These are phyloP conservation scores for Conopomorpha cramerella DNA, from an alignment of 1,140 invertebrate genomes.

Conservation along the genomic window DNA sequence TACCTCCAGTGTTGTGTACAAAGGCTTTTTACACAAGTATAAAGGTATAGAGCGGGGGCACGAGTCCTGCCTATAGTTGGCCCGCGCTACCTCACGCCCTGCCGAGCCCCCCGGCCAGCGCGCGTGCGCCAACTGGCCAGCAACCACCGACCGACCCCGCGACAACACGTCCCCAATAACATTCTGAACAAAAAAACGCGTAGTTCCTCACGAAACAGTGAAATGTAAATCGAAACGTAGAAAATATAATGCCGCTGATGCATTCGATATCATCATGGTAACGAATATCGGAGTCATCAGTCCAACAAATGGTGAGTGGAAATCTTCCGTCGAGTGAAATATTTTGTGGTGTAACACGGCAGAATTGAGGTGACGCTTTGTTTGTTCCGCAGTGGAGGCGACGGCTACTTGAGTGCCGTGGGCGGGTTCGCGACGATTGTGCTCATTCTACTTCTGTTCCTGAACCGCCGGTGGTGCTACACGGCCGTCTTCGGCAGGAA, in stretches of 20 bases:
- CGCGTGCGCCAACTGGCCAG: slow-evolving; percentile 43
- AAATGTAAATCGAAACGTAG: too few species aligned
- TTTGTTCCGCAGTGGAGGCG: slow-evolving; percentile 38
- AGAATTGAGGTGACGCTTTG: slow-evolving; percentile 6
- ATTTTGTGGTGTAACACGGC: slow-evolving; percentile 2
- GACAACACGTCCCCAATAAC: slow-evolving; percentile 34
- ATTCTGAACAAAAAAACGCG: too few species aligned
- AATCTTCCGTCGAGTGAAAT: not conserved
- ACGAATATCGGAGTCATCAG: slow-evolving; percentile 40
- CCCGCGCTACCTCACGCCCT: slow-evolving; percentile 35
- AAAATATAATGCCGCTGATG: too few species aligned
- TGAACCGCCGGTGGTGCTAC: slow-evolving; percentile 44
- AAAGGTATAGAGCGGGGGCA: slow-evolving; percentile 16
- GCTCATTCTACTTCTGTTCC: slow-evolving; percentile 45
- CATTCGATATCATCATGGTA: slow-evolving; percentile 45
- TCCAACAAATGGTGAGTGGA: slow-evolving; percentile 33
- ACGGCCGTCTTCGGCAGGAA: slow-evolving; percentile 27
- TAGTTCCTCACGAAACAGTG: too few species aligned
- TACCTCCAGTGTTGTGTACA: too few species aligned
- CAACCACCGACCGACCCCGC: slow-evolving; percentile 21
- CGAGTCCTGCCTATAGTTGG: slow-evolving; percentile 28
- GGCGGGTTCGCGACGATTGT: slow-evolving; percentile 42
- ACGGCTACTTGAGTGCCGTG: slow-evolving; percentile 54
- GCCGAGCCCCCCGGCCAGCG: slow-evolving; percentile 27
- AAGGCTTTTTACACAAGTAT: slow-evolving; percentile 11